Base-by-base conservation (phyloP, 2,888 invertebrate genomes). In the Poecilus cupreus region DNA sequence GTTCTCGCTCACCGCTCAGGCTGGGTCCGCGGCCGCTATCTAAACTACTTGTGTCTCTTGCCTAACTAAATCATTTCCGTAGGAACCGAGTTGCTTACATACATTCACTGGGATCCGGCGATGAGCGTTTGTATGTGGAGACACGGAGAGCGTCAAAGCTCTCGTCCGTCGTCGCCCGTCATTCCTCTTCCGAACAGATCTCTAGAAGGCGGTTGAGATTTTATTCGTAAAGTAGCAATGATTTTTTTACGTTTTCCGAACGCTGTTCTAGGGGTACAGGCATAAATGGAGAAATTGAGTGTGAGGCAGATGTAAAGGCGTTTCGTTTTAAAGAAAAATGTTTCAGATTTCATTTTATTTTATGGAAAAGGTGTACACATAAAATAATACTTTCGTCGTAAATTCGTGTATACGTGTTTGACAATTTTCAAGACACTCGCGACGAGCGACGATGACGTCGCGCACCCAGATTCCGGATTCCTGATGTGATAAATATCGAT, bases 331-430 rank as follows among this genome's bases (percentile, higher is more conserved):
- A 51, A 75, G 51, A 51, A 75, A 75, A 75, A 51, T 32, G 13
- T 16, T 75, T 18, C 75, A 49, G 75, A 75, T 51, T 75, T 75
- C 75, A 75, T 75, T 75, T 51, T 51, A 75, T 75, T 75, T 75
- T 75, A 75, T 75, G 75, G 75, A 75, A 51, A 51, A 51, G 75
- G 75, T 75, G 51, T 75, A 75, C 75, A 75, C 75, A 75, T 75
- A 51, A 75, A 75, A 75, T 75, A 75, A 75, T 75, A 75, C 51
- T 51, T 51, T 75, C 24, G 10, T 75, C 54, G 51, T 75, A 51
- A 75, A 72, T 72, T 75, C 24, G 24, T 51, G 51, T 49, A 51
- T 75, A 72, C 72, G 70, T 37, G 70, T 70, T 18, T 70, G 70
- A 70, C 70, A 24, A 72, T 75, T 51, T 75, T 26, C 75, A 13